Evolutionary conservation across 2,797 vertebrate genomes (phyloP).

Genomic region (Ctenochaetus hawaiiensis): DNA sequence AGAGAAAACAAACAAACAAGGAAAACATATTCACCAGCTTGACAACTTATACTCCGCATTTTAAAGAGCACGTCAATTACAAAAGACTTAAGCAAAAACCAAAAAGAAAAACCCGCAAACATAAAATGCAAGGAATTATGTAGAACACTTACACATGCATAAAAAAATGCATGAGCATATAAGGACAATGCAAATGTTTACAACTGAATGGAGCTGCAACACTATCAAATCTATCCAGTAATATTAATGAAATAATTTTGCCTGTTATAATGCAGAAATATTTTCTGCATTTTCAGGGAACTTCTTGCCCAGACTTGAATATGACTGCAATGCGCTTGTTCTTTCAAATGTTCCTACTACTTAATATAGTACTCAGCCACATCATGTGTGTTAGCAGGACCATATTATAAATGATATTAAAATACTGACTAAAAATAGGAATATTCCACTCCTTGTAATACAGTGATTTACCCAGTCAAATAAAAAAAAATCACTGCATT

Average conservation of each 20-base stretch:
- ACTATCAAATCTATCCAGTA: neutral
- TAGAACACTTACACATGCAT: neutral
- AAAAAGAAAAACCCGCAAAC: constrained; percentile 1
- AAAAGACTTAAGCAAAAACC: neutral
- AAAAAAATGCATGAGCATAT: neutral
- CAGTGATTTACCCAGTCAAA: neutral
- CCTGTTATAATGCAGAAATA: neutral
- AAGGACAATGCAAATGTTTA: neutral
- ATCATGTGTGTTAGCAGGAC: constrained; percentile 11
- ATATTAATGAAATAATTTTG: neutral
- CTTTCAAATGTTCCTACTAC: neutral
- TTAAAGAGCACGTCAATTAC: constrained; percentile 2
- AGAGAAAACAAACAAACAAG: constrained; percentile 10
- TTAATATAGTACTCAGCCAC: constrained; percentile 14
- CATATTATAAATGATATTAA: neutral
- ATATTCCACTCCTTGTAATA: neutral
- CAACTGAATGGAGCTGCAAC: neutral
- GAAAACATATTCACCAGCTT: constrained; percentile 7
- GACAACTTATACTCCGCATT: constrained; percentile 19
- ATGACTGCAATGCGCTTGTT: constrained; percentile 2
- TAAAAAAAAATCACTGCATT: neutral
- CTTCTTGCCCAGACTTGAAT: neutral
- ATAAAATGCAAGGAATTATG: constrained; percentile 16
- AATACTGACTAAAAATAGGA: neutral
- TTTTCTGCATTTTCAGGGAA: constrained; percentile 7